Conservation (phyloP, 2,888 invertebrate species). For the Craniophora ligustri region DNA sequence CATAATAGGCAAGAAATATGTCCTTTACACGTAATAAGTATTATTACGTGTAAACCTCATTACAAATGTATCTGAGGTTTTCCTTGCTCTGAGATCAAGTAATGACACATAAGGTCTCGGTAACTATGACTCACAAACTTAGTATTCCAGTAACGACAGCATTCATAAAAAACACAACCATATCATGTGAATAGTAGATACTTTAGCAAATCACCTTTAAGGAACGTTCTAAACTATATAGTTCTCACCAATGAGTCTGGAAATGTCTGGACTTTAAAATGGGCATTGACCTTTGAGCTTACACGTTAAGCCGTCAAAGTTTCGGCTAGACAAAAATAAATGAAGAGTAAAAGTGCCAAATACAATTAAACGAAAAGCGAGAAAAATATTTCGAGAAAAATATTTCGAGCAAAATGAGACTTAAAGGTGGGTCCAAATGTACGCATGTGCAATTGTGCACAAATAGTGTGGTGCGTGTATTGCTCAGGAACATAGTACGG, state of each 20-base stretch:
- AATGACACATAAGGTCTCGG: conserved; percentile 27
- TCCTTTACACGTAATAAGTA: conserved; percentile 4
- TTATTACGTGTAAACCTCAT: conserved; percentile 14
- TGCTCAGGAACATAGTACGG: no score
- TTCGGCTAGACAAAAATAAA: background rate
- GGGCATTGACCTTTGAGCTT: background rate
- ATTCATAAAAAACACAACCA: conserved; percentile 2
- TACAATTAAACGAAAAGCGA: background rate
- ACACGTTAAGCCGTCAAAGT: no score
- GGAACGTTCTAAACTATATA: background rate
- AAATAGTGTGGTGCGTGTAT: no score
- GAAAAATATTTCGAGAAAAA: no score
- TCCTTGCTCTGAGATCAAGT: conserved; percentile 21
- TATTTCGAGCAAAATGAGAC: no score
- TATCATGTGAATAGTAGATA: conserved; percentile 1
- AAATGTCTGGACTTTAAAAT: background rate
- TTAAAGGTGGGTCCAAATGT: no score
- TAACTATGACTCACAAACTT: conserved; percentile 30
- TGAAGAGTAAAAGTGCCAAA: background rate
- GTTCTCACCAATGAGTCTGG: background rate
- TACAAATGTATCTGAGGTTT: conserved; percentile 33
- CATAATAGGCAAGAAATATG: conserved; percentile 8
- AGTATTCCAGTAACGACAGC: conserved; percentile 16
- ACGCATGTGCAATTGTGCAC: no score
- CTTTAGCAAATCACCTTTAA: conserved; percentile 2